Conservation (phyloP, 2,888 invertebrate species). For the Napeogenes inachia region DNA sequence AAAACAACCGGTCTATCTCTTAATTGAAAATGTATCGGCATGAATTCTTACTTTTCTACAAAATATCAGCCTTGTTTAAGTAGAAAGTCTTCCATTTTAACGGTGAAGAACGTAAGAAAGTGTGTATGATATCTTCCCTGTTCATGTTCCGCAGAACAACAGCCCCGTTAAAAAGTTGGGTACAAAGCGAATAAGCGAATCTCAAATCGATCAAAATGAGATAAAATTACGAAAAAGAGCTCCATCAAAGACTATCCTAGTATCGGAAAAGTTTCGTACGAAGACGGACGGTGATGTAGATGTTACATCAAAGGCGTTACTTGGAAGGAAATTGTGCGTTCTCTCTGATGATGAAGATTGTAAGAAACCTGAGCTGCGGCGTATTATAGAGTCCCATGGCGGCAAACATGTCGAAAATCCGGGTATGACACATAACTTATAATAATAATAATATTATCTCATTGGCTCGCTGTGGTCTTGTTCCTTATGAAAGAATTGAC, state of each 20-base stretch:
- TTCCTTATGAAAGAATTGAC: background rate
- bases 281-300: slow-evolving; percentile 34
- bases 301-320: slow-evolving; percentile 50
- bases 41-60: no score
- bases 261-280: slow-evolving; percentile 51
- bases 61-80: no score
- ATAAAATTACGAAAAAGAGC: slow-evolving; percentile 46
- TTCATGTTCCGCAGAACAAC: slow-evolving; percentile 42
- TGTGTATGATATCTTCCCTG: no score
- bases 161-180: slow-evolving; percentile 53
- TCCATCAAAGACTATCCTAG: slow-evolving; percentile 41
- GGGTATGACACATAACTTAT: slow-evolving; percentile 39
- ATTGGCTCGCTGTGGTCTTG: background rate
- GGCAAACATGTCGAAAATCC: slow-evolving; percentile 57
- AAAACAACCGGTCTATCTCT: no score
- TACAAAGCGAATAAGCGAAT: slow-evolving; percentile 47
- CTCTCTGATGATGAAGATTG: slow-evolving; percentile 59
- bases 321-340: slow-evolving; percentile 52
- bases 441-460: no score
- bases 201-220: slow-evolving; percentile 37
- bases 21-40: no score
- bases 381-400: slow-evolving; percentile 55
- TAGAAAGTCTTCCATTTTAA: no score
- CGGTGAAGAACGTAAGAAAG: no score
- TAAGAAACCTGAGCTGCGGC: slow-evolving; percentile 45